phyloP scores from a whole-genome alignment of 2,888 invertebrate species.

The Eupithecia abbreviata region DNA sequence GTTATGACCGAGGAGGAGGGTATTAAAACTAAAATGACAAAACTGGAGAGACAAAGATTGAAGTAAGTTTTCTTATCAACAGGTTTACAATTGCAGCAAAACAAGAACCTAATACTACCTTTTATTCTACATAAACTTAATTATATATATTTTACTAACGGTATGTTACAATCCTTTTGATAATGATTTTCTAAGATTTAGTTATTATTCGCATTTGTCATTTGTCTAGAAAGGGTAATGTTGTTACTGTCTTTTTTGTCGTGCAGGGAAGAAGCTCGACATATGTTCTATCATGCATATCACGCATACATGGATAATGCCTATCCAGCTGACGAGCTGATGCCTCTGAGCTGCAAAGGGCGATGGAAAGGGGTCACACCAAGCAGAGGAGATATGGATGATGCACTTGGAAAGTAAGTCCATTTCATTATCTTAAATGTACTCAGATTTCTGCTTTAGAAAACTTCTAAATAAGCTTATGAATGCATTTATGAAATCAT shows the following conservation, averaged over 20 bases:
- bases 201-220: not conserved
- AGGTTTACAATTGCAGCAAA: not conserved
- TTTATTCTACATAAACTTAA: not conserved
- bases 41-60: conserved; percentile 85
- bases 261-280: conserved; percentile 92
- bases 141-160: not conserved
- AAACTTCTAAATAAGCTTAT: not conserved
- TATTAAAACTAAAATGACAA: conserved; percentile 80
- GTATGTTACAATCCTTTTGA: not conserved
- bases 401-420: conserved; percentile 97
- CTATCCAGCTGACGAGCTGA: conserved; percentile 98
- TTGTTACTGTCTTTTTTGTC: not conserved
- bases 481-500: not conserved
- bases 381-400: conserved; percentile 97
- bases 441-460: not conserved
- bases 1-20: conserved; percentile 73
- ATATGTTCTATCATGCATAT: conserved; percentile 99
- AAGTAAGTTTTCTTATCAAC: conserved; percentile 79
- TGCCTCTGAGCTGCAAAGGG: conserved; percentile 98
- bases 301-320: conserved; percentile 98
- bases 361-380: conserved; percentile 95
- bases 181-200: not conserved
- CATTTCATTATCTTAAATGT: not conserved
- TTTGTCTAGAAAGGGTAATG: not conserved
- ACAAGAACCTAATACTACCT: not conserved